Conservation (phyloP, 2,797 vertebrate genomes). For the Rallus crepitans region DNA sequence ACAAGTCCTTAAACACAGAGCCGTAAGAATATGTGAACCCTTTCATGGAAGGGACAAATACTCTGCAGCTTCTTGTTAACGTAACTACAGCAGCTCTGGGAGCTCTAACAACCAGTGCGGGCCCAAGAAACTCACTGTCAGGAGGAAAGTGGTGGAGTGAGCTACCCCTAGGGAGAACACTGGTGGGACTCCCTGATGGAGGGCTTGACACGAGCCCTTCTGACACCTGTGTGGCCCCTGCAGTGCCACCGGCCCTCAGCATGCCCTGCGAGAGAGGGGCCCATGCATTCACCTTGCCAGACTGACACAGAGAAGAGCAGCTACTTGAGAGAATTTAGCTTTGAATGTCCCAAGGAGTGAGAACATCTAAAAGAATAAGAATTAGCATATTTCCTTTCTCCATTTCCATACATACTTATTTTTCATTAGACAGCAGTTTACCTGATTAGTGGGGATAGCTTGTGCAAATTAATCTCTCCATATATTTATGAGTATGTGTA, state of each 20-base stretch:
- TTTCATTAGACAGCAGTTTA: conserved; percentile 8
- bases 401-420: background rate
- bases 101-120: background rate
- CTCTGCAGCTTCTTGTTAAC: background rate
- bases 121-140: background rate
- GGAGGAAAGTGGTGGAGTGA: background rate
- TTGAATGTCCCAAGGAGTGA: background rate
- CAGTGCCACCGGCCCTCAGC: fast-evolving
- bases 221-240: background rate
- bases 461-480: background rate
- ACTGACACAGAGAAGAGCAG: background rate
- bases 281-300: background rate
- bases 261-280: background rate
- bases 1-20: background rate
- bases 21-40: background rate
- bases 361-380: background rate
- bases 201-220: fast-evolving
- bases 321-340: background rate
- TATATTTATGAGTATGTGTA: background rate
- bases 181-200: background rate
- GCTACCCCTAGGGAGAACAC: background rate
- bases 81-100: background rate
- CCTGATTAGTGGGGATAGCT: background rate
- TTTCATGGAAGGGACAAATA: background rate
- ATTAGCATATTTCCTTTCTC: background rate